Base-by-base conservation (phyloP, 1,140 invertebrate genomes). In the Drosophila rufa region DNA sequence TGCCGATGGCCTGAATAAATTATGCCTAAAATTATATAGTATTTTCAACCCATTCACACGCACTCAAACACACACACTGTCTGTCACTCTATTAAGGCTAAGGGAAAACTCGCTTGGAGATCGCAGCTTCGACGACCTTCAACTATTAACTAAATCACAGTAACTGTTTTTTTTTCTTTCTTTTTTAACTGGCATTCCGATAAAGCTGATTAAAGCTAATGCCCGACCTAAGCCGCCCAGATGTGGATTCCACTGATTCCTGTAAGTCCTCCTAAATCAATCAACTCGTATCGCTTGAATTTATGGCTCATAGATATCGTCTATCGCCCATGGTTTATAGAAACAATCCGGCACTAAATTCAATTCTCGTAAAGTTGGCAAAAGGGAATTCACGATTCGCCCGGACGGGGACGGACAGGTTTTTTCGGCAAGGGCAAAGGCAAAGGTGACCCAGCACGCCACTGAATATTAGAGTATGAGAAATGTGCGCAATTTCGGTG, bases 111-210 rank as follows among this genome's bases (percentile, higher is more conserved):
- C 45, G 53, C 70, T 46, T 36, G 33, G 59, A 64, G 53, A 57
- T 45, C n/a, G 33, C 12, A 79, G 56, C 33, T 36, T 38, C 7
- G 17, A 38, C 22, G 43, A 69, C 64, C 64, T 61, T 22, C 51
- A 53, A 38, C 75, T 79, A 79, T 58, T 47, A 79, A 79, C 75
- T 79, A 79, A 79, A 79, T 79, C 76, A 79, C 76, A 79, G 75
- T 71, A 79, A 71, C 66, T 79, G 66, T 75, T 68, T 55, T 70
- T 12, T 14, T 38, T 38, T 53, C 27, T 66, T 46, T 27, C 38
- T 56, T 40, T 53, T 71, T 53, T 55, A 55, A 59, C 57, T 69
- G 65, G 55, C 62, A 67, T 53, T 69, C 40, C 67, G 40, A 69
- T 67, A 67, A 69, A 53, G 47, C 30, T 62, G 45, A 67, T 60